Conservation (phyloP, 1,140 invertebrate genomes). For the Babylonia areolata region DNA sequence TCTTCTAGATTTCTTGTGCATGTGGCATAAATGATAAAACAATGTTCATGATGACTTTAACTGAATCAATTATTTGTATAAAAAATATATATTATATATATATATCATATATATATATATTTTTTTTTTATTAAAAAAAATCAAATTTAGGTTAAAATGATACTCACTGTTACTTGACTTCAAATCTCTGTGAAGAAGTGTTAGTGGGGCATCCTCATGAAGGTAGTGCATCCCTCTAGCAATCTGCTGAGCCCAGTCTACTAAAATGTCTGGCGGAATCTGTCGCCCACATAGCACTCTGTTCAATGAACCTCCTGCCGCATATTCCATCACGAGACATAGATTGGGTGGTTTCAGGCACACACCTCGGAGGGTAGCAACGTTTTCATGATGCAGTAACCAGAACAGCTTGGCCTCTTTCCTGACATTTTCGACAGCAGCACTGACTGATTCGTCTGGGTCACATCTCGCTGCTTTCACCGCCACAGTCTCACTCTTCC, state of each 20-base stretch:
- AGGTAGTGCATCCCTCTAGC: conserved; percentile 97
- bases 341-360: conserved; percentile 94
- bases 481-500: conserved; percentile 89
- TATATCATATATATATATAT: too few species aligned
- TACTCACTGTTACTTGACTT: conserved; percentile 97
- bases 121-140: too few species aligned
- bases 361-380: conserved; percentile 93
- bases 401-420: conserved; percentile 97
- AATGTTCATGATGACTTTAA: too few species aligned
- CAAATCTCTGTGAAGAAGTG: conserved; percentile 95
- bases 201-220: conserved; percentile 93
- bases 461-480: conserved; percentile 95
- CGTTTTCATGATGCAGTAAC: conserved; percentile 94
- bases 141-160: too few species aligned
- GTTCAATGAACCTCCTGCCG: conserved; percentile 94
- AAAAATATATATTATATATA: too few species aligned
- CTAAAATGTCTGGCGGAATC: conserved; percentile 93
- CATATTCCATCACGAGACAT: conserved; percentile 97
- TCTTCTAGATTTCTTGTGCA: too few species aligned
- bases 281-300: conserved; percentile 88
- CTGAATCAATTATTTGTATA: too few species aligned
- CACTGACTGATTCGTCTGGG: conserved; percentile 89
- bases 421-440: conserved; percentile 90
- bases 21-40: too few species aligned
- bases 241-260: conserved; percentile 98